Evolutionary conservation across 2,113 vertebrate genomes (phyloP).

Genomic region (rat (Rattus norvegicus)): GRCr8 NC_086019.1:189626501-189627000

Average conservation of each 20-base stretch:
- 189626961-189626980: background rate
- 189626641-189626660: too few species aligned
- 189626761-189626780: background rate
- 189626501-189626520: too few species aligned
- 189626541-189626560: too few species aligned
- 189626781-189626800: accelerated
- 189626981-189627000: background rate
- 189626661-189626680: too few species aligned
- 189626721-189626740: background rate
- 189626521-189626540: too few species aligned
- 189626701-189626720: background rate
- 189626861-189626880: background rate
- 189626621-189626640: too few species aligned
- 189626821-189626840: background rate
- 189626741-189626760: accelerated
- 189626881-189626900: background rate
- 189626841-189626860: too few species aligned
- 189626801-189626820: too few species aligned
- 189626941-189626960: background rate
- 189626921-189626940: accelerated
- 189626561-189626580: too few species aligned
- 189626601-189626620: too few species aligned
- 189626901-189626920: background rate
- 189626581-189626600: too few species aligned
- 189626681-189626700: background rate